Evolutionary conservation across 1,140 invertebrate genomes (phyloP), one percentile per base, ranked within the genome.

Genomic region (Aporrectodea caliginosa): DNA sequence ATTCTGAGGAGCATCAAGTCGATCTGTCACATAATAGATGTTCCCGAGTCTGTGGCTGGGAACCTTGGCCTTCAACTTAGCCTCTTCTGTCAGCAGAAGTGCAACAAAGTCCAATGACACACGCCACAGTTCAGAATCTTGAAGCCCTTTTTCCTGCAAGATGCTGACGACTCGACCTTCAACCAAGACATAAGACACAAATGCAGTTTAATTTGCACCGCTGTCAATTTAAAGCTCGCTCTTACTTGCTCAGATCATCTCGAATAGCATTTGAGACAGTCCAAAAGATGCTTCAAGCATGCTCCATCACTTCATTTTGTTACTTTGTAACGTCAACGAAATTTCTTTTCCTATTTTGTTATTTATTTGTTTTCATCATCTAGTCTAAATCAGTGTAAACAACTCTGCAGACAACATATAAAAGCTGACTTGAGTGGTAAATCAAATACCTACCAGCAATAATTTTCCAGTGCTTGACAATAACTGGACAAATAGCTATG

Each of bases 401-500:
- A n/a, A n/a, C n/a, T n/a, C n/a, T n/a, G n/a, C n/a, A n/a, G n/a
- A n/a, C n/a, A n/a, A n/a, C n/a, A n/a, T n/a, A n/a, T n/a, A n/a
- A n/a, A n/a, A n/a, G n/a, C n/a, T n/a, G n/a, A n/a, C n/a, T n/a
- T n/a, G n/a, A n/a, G n/a, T n/a, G n/a, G n/a, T n/a, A n/a, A n/a
- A n/a, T n/a, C n/a, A n/a, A 78, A 12, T 27, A 27, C 79, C 80
- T 73, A 86, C 85, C 84, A 69, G 79, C 80, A 2, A 85, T 75
- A n/a, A 82, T 78, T 34, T 73, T 14, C 86, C 86, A 87, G n/a
- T 85, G 79, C 35, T 84, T 84, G 32, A 78, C 81, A 12, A 86
- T 75, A 16, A 83, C 83, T 12, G 79, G 43, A 0, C 84, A 83
- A 16, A 86, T 68, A 22, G 81, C 78, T 22, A 83, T 71, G 2